Conservation (phyloP, 2,113 vertebrate genomes). For the Tragelaphus strepsiceros region DNA sequence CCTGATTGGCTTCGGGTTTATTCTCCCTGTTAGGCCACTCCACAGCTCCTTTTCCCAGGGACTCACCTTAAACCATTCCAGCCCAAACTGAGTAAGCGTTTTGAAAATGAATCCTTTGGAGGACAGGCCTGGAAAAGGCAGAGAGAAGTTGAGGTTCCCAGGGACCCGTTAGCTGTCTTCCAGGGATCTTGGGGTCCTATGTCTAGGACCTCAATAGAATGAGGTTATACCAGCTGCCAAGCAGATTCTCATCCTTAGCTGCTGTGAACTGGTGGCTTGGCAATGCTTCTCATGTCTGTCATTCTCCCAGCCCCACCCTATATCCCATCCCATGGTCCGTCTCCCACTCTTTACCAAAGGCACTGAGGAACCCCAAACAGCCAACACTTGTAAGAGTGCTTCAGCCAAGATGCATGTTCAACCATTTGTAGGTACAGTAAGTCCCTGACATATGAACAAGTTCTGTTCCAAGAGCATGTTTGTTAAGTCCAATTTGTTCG, state of each 20-base stretch:
- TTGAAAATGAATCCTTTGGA: not conserved
- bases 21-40: not conserved
- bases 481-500: not conserved
- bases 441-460: not conserved
- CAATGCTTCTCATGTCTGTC: not conserved
- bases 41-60: not conserved
- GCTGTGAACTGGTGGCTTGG: not conserved
- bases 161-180: not conserved
- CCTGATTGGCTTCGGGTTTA: not conserved
- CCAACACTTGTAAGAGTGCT: not conserved
- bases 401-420: not conserved
- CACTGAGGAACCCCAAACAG: not conserved
- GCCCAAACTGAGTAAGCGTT: not conserved
- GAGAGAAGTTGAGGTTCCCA: not conserved
- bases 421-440: not conserved
- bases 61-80: not conserved
- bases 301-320: not conserved
- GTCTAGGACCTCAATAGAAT: not conserved
- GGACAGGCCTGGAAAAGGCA: not conserved
- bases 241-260: not conserved
- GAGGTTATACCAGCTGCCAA: not conserved
- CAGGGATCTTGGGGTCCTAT: not conserved
- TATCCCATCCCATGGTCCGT: too few relatives aligned
- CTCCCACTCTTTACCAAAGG: not conserved
- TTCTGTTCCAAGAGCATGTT: not conserved